Conservation (phyloP, 2,888 invertebrate species). For the Abrostola tripartita region DNA sequence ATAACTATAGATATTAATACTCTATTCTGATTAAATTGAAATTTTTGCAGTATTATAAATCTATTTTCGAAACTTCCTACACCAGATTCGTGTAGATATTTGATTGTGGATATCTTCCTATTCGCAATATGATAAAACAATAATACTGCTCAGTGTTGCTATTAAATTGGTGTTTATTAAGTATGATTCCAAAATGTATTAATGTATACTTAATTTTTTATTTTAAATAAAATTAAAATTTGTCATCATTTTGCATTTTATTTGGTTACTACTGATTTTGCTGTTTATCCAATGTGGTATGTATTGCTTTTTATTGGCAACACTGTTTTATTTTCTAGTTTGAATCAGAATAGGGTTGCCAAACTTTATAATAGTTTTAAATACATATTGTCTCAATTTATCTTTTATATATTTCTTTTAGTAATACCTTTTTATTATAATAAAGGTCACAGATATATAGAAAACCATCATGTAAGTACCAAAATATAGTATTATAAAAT, state of each 20-base stretch:
- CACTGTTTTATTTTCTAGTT: conserved; percentile 9
- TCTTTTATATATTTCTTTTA: conserved; percentile 45
- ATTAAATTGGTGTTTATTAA: conserved; percentile 43
- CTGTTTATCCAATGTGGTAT: conserved; percentile 14
- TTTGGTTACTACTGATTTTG: conserved; percentile 22
- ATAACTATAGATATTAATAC: conserved; percentile 62
- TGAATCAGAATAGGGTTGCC: conserved; percentile 58
- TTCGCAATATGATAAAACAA: conserved; percentile 19
- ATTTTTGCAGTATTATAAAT: conserved; percentile 48
- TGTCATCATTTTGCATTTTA: conserved; percentile 51
- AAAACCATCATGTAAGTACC: conserved; percentile 62
- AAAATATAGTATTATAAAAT: conserved; percentile 69
- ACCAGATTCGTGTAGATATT: conserved; percentile 17
- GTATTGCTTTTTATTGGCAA: conserved; percentile 25
- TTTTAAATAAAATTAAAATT: conserved; percentile 50
- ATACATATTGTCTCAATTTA: conserved; percentile 32
- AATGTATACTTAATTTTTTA: conserved; percentile 49
- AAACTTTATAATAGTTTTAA: conserved; percentile 44
- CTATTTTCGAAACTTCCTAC: conserved; percentile 2
- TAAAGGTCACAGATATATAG: conserved; percentile 48
- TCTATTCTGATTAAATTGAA: conserved; percentile 54
- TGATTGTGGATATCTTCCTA: conserved; percentile 6
- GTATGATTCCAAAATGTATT: conserved; percentile 52
- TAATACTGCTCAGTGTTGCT: conserved; percentile 52
- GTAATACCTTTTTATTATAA: conserved; percentile 45